Evolutionary conservation across 2,113 vertebrate species (phyloP), one percentile per base, ranked within the genome.

Genomic region (Synchiropus splendidus): DNA sequence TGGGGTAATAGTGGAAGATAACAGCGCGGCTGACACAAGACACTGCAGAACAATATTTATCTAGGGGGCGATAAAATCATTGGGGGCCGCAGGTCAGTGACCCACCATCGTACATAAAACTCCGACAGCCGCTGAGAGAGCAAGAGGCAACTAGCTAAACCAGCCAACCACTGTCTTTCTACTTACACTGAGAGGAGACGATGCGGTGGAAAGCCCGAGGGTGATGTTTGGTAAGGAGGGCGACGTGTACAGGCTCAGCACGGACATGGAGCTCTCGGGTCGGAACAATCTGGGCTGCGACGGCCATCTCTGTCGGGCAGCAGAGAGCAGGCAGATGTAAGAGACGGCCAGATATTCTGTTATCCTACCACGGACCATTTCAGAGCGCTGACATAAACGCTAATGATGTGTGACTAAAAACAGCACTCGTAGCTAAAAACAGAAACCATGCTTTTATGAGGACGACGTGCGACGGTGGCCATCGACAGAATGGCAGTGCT

Each of bases 151-250:
- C n/a, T n/a, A n/a, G n/a, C n/a, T n/a, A 14, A 48, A 45, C 36
- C 42, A 50, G 38, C 44, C 18, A 45, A 39, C 43, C n/a, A n/a
- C 32, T 34, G 5, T 58, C 36, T 16, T 16, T 9, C 38, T 64
- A 91, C 95, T 95, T 83, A 98, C 95, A 17, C 52, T 90, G 56
- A 97, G 83, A 46, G 89, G 86, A 16, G 92, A 77, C 42, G 92
- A 80, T 36, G 87, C 79, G 49, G 88, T 85, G 3, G 92, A 87
- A 62, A 98, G 88, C 55, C 92, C 91, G 79, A 98, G 73, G 40
- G 90, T 92, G 68, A 98, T 98, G 66, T 98, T 97, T 69, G 95
- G 95, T 67, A 98, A 81, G 58, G 95, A 98, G 18, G 94, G 92
- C 56, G 95, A 97, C 1, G 94, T 92, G 77, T 97, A 97, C 48